A percentile compares a stretch with the other conserved stretches of the same genome.
phyloP scores from a whole-genome alignment of 2,797 vertebrate genomes.

The Peromyscus aztecus region DNA sequence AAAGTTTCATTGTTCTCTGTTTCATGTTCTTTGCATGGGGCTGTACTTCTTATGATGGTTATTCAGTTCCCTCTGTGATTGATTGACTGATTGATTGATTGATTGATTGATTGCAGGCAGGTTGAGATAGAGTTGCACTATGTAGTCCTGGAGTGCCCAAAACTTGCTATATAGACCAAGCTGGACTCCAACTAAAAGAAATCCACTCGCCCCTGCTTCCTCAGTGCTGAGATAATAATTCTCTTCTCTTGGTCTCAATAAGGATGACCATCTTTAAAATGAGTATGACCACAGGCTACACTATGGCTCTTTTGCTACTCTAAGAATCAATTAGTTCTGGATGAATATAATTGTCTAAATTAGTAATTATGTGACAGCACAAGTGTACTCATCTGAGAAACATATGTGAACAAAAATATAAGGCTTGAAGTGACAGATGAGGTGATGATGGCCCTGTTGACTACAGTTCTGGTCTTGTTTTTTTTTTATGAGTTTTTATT shows the following conservation, averaged over 20 bases:
- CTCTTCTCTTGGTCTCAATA: background rate
- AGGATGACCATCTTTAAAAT: conserved; percentile 51
- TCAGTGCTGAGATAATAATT: background rate
- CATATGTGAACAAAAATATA: background rate
- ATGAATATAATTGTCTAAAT: background rate
- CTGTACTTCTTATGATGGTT: background rate
- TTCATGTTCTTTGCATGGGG: background rate
- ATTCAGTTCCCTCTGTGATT: background rate
- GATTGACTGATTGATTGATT: too few species aligned
- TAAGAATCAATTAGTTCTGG: background rate
- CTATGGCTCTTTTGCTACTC: background rate
- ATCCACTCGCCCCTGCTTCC: background rate
- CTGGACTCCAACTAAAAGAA: background rate
- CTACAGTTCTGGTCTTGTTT: background rate
- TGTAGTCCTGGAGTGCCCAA: background rate
- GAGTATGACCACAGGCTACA: background rate
- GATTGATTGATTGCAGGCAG: background rate
- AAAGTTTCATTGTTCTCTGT: background rate
- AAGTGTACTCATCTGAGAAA: background rate
- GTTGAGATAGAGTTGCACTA: background rate
- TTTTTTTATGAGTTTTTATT: background rate
- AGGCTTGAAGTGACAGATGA: background rate
- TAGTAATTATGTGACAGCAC: background rate
- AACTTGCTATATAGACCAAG: background rate
- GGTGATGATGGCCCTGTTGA: background rate